Base-by-base conservation (phyloP, 2,888 invertebrate species). In the Drosophila neonasuta region DNA sequence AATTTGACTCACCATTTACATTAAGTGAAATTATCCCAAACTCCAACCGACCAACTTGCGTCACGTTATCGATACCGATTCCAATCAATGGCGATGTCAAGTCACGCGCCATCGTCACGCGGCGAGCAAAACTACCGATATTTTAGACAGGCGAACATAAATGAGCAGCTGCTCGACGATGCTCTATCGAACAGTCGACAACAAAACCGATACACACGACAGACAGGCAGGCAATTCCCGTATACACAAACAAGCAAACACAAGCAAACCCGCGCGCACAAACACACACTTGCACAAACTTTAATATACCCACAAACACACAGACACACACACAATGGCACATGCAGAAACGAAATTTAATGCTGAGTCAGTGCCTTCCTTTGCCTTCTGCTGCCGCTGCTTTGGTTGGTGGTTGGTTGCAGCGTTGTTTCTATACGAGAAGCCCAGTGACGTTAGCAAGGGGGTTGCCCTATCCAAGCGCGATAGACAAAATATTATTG, bases 81-180 rank as follows among this genome's bases (percentile, higher is more conserved):
- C 77, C 74, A 77, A 75, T 77, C 74, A 75, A 68, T 62, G 73
- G 46, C 77, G 75, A 74, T 77, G 77, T 73, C 45, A 69, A 73
- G 77, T 75, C 77, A 77, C 77, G 77, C 73, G 74, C 74, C 74
- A 74, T 74, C 74, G 74, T 74, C 79, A 80, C 79, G 79, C 81
- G 79, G 79, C 78, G 73, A 75, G 76, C 77, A 71, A 81, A 86
- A 86, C 90, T 90, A 90, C 90, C 90, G 90, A 90, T 90, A 90
- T 90, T 90, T 88, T 59, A 75, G 88, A 79, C 67, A 90, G 90
- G 90, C 69, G 56, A 68, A 48, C 90, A 89, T 73, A 51, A 72
- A 30, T n/a, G 41, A 1, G 1, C 5, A 74, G 71, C 10, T 1
- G 56, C 42, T 32, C 60, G 69, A 68, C 61, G 57, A 55, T 68